phyloP scores from a whole-genome alignment of 1,140 invertebrate species.

The Ephestia elutella region DNA sequence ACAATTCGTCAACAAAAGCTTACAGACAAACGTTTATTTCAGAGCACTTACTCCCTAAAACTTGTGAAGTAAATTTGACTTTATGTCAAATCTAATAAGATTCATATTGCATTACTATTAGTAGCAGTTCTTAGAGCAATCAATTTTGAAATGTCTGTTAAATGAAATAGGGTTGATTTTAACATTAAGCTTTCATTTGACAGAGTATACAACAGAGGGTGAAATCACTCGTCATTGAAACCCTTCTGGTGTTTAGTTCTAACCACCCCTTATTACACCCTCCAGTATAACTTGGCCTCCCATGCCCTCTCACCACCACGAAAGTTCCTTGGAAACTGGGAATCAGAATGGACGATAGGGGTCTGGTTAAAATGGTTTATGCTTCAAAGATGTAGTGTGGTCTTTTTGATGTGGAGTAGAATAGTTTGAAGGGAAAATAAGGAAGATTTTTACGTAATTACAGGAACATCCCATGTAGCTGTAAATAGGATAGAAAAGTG shows the following conservation, averaged over 20 bases:
- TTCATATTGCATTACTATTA: too few species aligned
- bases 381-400: neutral
- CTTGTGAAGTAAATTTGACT: too few species aligned
- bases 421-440: neutral
- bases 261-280: neutral
- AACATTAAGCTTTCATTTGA: neutral
- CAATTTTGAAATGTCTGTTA: too few species aligned
- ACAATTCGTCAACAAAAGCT: too few species aligned
- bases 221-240: neutral
- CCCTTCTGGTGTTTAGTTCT: constrained; percentile 6
- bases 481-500: too few species aligned
- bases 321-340: neutral
- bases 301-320: neutral
- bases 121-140: too few species aligned
- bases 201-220: neutral
- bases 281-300: neutral
- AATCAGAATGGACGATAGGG: neutral
- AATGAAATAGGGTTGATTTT: too few species aligned
- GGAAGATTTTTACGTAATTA: neutral
- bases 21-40: too few species aligned
- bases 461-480: neutral
- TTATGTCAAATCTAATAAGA: too few species aligned
- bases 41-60: too few species aligned
- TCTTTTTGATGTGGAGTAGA: neutral
- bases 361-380: neutral